Conservation (phyloP, 2,888 invertebrate genomes). For the Celastrina argiolus region DNA sequence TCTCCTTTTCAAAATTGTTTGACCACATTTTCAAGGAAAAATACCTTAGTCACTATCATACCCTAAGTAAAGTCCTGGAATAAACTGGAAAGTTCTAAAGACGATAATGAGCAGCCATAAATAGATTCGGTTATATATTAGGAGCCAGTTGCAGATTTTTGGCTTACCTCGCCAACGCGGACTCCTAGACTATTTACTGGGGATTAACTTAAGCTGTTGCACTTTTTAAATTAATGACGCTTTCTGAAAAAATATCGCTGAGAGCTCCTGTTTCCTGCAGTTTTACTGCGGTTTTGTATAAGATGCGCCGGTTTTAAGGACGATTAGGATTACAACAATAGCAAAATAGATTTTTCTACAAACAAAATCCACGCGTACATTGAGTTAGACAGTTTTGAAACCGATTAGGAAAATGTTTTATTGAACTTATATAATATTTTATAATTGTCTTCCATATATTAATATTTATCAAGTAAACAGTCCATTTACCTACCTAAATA, state of each 20-base stretch:
- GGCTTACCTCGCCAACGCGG: slow-evolving; percentile 48
- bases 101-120: slow-evolving; percentile 60
- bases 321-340: not conserved
- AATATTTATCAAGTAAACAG: no score
- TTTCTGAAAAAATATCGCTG: slow-evolving; percentile 31
- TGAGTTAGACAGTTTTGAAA: no score
- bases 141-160: slow-evolving; percentile 58
- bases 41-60: not conserved
- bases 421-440: no score
- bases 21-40: not conserved
- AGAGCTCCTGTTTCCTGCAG: slow-evolving; percentile 18
- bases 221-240: slow-evolving; percentile 43
- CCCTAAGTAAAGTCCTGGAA: not conserved
- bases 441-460: no score
- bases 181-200: slow-evolving; percentile 47
- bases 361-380: no score
- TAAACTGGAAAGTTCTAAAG: slow-evolving; percentile 43
- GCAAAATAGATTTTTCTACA: no score
- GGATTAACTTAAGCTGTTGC: slow-evolving; percentile 51
- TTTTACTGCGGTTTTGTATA: slow-evolving; percentile 4
- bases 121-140: slow-evolving; percentile 66
- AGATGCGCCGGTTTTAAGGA: not conserved
- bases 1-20: not conserved
- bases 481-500: no score
- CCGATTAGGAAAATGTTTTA: no score